Evolutionary conservation across 1,140 invertebrate species (phyloP).

Genomic region (Meloidogyne hapla): DNA sequence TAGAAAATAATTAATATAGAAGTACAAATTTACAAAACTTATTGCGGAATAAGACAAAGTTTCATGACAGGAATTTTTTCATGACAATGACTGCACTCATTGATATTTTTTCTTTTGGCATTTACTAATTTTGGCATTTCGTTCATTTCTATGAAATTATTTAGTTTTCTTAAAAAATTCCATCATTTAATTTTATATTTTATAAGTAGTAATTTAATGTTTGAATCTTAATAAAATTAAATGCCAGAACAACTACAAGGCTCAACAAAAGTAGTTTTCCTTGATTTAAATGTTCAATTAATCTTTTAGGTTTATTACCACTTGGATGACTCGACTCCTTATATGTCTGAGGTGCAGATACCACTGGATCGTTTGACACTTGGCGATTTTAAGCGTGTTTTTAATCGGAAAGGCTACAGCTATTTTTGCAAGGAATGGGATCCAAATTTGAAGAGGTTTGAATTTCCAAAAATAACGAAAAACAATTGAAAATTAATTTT

Average conservation of each 20-base stretch:
- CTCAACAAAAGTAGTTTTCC: neutral
- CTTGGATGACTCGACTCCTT: slow-evolving; percentile 88
- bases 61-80: no score
- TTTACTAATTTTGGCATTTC: no score
- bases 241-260: neutral
- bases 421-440: slow-evolving; percentile 79
- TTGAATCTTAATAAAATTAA: neutral
- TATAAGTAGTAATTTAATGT: neutral
- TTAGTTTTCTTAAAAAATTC: no score
- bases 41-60: no score
- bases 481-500: slow-evolving; percentile 24
- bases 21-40: no score
- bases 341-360: slow-evolving; percentile 92
- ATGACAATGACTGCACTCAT: no score
- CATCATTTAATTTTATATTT: neutral
- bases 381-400: slow-evolving; percentile 93
- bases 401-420: slow-evolving; percentile 79
- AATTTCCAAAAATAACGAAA: slow-evolving; percentile 9
- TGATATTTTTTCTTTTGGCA: no score
- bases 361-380: slow-evolving; percentile 90
- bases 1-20: no score
- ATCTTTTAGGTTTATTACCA: slow-evolving; percentile 47
- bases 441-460: slow-evolving; percentile 39
- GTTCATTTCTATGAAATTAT: no score
- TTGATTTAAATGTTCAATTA: neutral